Conservation (phyloP, 2,113 vertebrate species). For the Ginglymostoma cirratum region DNA sequence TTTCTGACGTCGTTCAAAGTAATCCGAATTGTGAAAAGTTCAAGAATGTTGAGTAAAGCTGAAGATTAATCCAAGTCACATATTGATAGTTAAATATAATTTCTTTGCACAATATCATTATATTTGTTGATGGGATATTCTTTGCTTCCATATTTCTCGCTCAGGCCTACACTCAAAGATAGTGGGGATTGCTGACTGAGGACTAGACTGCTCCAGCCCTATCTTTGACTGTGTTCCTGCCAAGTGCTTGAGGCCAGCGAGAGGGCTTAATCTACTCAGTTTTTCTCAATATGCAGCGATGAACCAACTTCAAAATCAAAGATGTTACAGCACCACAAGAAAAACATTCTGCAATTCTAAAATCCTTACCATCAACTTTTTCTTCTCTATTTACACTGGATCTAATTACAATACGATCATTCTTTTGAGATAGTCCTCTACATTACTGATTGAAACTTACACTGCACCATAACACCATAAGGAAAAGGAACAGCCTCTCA, state of each 20-base stretch:
- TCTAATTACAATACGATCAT: not conserved
- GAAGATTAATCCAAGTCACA: not conserved
- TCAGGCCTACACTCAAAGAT: not conserved
- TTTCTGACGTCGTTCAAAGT: not conserved
- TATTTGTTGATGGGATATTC: not conserved
- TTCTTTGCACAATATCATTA: not conserved
- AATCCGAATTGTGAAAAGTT: not conserved
- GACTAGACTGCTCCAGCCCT: not conserved
- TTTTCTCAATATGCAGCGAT: not conserved
- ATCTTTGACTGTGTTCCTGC: not conserved
- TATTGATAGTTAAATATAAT: not conserved
- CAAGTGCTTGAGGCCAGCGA: not conserved
- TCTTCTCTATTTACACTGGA: not conserved
- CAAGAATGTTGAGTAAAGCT: not conserved
- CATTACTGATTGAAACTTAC: not conserved
- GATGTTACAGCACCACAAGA: not conserved
- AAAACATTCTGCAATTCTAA: not conserved
- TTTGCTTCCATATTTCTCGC: not conserved
- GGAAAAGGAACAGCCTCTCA: no score
- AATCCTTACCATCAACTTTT: not conserved
- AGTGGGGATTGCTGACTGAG: not conserved
- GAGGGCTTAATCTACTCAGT: not conserved
- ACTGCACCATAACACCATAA: not conserved
- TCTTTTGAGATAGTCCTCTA: not conserved
- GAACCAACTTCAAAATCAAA: not conserved